These are phyloP conservation scores for Alca torda DNA, from an alignment of 2,797 vertebrate species.

Conservation along the genomic window DNA sequence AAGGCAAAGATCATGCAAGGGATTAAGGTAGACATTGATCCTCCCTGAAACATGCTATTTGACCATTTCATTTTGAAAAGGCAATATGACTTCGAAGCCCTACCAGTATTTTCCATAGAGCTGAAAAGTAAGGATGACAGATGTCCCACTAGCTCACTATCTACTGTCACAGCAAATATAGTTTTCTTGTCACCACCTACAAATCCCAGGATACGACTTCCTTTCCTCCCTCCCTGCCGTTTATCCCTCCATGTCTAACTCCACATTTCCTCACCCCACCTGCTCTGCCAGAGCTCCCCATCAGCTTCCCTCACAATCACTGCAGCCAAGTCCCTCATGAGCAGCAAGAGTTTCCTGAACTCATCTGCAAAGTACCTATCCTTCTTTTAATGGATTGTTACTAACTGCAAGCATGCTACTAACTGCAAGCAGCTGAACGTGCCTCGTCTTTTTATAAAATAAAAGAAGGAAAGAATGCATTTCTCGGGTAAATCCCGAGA, in stretches of 20 bases:
- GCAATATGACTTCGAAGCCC: not conserved
- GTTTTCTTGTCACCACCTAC: conserved; percentile 52
- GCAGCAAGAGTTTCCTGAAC: not conserved
- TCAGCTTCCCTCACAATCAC: not conserved
- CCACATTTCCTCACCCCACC: not conserved
- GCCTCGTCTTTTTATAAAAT: not conserved
- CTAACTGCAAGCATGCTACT: not conserved
- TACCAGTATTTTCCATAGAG: not conserved
- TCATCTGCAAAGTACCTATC: not conserved
- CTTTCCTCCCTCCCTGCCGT: not conserved
- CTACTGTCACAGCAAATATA: conserved; percentile 13
- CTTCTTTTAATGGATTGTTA: not conserved
- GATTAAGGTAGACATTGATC: not conserved
- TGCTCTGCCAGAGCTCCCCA: not conserved
- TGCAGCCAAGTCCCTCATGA: not conserved
- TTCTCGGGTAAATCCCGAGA: not conserved
- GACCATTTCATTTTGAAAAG: not conserved
- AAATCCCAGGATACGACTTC: conserved; percentile 28
- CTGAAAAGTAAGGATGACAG: conserved; percentile 35
- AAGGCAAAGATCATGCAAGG: conserved; percentile 26
- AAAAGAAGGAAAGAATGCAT: not conserved
- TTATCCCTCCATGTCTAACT: not conserved
- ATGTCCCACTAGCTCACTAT: not conserved
- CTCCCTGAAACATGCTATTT: not conserved
- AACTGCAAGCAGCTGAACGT: not conserved